These are phyloP conservation scores for Synchiropus splendidus DNA, from an alignment of 2,113 vertebrate genomes.

Conservation along the genomic window DNA sequence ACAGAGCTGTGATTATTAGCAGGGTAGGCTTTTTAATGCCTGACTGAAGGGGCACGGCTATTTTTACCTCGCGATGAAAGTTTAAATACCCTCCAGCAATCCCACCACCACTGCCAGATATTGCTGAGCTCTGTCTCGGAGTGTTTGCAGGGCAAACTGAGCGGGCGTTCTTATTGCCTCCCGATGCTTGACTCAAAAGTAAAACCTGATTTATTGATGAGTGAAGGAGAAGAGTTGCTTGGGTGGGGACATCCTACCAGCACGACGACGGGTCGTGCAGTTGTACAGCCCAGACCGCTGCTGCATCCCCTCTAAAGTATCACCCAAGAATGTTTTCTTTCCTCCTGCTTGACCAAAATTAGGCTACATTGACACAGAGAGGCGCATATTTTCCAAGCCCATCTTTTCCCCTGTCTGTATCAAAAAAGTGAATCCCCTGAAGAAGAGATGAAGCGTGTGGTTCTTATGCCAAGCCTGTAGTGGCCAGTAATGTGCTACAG, in stretches of 20 bases:
- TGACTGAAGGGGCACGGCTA: conserved; percentile 33
- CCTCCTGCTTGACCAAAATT: conserved; percentile 18
- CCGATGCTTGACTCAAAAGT: no score
- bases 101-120: conserved; percentile 34
- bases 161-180: neutral
- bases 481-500: no score
- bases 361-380: no score
- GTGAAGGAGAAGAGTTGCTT: conserved; percentile 50
- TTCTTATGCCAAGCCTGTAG: no score
- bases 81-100: conserved; percentile 50
- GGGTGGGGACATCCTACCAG: no score
- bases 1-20: conserved; percentile 68
- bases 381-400: no score
- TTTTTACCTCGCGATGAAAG: conserved; percentile 59
- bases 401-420: no score
- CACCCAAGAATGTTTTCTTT: conserved; percentile 9
- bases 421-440: no score
- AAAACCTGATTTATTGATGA: conserved; percentile 42
- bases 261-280: no score
- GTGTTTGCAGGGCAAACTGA: conserved; percentile 30
- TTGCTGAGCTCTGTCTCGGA: conserved; percentile 24
- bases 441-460: no score
- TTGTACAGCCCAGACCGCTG: no score
- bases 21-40: conserved; percentile 43
- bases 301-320: no score